phyloP scores from a whole-genome alignment of 2,113 vertebrate species.

The Corythornis vintsioides region DNA sequence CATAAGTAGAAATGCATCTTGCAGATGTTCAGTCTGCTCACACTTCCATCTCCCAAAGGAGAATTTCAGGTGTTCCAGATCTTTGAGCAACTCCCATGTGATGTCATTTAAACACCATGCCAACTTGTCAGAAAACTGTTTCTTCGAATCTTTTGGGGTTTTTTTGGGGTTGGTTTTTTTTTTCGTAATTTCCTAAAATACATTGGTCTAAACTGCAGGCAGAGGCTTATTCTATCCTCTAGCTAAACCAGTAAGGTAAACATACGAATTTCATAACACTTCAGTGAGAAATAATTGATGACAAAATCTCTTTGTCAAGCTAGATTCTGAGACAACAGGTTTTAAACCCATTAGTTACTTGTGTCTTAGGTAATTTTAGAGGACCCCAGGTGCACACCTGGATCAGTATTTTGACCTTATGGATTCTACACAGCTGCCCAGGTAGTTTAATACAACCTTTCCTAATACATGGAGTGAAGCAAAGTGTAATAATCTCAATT shows the following conservation, averaged over 20 bases:
- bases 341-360: neutral
- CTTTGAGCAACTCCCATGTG: neutral
- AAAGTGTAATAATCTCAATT: neutral
- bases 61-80: neutral
- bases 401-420: neutral
- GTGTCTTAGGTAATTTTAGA: neutral
- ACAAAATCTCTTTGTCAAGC: neutral
- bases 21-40: neutral
- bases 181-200: neutral
- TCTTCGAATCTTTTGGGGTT: neutral
- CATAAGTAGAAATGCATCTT: neutral
- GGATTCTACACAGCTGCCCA: neutral
- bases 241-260: neutral
- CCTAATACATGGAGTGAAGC: neutral
- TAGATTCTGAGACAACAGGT: neutral
- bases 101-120: neutral
- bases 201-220: neutral
- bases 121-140: neutral
- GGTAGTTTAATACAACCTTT: neutral
- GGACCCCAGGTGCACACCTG: neutral
- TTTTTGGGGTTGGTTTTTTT: neutral
- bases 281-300: neutral
- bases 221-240: neutral
- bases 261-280: neutral
- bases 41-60: neutral